These are phyloP conservation scores for Dynastes maya DNA, from an alignment of 2,888 invertebrate species.

Conservation along the genomic window DNA sequence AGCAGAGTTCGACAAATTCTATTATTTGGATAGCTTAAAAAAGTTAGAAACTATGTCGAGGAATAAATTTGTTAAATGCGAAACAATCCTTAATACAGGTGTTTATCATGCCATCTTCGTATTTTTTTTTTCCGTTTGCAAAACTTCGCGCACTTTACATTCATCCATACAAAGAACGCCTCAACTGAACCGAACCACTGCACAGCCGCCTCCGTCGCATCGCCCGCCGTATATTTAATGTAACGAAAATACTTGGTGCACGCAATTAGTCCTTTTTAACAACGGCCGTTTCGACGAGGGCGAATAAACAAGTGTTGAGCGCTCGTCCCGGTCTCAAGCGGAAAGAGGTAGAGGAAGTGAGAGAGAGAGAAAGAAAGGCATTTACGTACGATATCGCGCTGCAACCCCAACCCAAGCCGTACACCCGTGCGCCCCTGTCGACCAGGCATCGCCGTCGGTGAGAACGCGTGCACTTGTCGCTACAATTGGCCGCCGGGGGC, in stretches of 20 bases:
- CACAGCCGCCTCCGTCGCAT: not conserved
- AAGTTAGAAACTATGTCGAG: no score
- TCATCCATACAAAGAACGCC: not conserved
- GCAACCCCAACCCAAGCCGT: not conserved
- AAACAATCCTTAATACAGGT: no score
- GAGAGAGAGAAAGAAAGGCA: not conserved
- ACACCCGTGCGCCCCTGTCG: not conserved
- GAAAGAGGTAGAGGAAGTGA: not conserved
- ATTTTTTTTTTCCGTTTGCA: no score
- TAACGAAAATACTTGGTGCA: conserved; percentile 53
- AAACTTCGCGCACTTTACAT: no score
- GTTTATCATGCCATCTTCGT: no score
- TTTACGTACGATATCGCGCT: not conserved
- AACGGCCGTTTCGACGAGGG: conserved; percentile 39
- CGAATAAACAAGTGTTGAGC: conserved; percentile 58
- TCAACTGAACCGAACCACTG: not conserved
- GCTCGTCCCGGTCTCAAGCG: conserved; percentile 39
- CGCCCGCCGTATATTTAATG: conserved; percentile 46
- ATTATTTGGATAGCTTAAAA: no score
- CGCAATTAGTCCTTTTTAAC: conserved; percentile 56
- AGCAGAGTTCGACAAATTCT: no score
- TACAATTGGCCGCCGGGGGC: conserved; percentile 63
- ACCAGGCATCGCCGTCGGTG: conserved; percentile 50
- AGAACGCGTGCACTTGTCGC: conserved; percentile 64
- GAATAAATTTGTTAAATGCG: no score